These are phyloP conservation scores for Meteorus colon DNA, from an alignment of 2,888 invertebrate genomes.

Conservation along the genomic window DNA sequence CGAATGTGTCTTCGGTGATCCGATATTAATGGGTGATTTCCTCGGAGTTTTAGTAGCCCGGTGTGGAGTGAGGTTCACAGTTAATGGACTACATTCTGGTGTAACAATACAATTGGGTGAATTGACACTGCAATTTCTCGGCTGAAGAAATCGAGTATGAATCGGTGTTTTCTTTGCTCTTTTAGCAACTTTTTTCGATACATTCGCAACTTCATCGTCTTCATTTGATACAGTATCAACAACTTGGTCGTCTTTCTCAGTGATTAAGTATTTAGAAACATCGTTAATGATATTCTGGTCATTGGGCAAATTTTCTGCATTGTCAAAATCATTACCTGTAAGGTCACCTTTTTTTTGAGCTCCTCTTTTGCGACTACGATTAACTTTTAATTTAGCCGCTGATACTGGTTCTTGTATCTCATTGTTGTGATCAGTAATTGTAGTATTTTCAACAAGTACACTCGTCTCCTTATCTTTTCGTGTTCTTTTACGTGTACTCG, in stretches of 20 bases:
- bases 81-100: conserved; percentile 62
- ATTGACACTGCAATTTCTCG: conserved; percentile 22
- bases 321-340: conserved; percentile 9
- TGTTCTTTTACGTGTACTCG: conserved; percentile 42
- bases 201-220: conserved; percentile 45
- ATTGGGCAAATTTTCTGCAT: conserved; percentile 16
- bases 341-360: conserved; percentile 30
- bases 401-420: conserved; percentile 30
- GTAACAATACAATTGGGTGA: conserved; percentile 50
- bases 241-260: not conserved
- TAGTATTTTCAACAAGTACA: conserved; percentile 32
- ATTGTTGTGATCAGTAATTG: conserved; percentile 28
- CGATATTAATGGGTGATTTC: conserved; percentile 60
- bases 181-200: conserved; percentile 30
- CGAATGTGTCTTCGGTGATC: conserved; percentile 61
- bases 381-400: conserved; percentile 32
- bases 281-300: conserved; percentile 16
- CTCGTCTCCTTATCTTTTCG: conserved; percentile 43
- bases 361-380: conserved; percentile 38
- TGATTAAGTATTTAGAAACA: not conserved
- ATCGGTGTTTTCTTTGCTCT: conserved; percentile 35
- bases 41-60: conserved; percentile 61
- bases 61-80: conserved; percentile 58
- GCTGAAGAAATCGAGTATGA: conserved; percentile 29
- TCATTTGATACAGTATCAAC: conserved; percentile 39